Evolutionary conservation across 2,113 vertebrate genomes (phyloP).

Genomic region (Tautogolabrus adspersus): DNA sequence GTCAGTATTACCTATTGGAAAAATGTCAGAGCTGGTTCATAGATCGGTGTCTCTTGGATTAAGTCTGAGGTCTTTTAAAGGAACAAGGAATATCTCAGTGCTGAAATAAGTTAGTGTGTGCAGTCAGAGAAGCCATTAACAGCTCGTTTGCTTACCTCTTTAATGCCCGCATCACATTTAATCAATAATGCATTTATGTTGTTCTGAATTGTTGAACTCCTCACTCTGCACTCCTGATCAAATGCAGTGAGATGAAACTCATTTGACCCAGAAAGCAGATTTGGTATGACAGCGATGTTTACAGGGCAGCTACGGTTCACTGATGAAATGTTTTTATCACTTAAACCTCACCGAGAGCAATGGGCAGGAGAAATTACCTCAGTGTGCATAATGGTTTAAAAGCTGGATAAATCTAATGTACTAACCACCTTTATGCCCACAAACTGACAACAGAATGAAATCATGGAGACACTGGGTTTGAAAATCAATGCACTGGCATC

Average conservation of each 20-base stretch:
- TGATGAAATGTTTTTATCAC: slow-evolving; percentile 15
- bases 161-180: slow-evolving; percentile 36
- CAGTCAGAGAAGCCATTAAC: slow-evolving; percentile 35
- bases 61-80: slow-evolving; percentile 30
- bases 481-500: slow-evolving; percentile 11
- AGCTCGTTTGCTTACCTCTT: slow-evolving; percentile 57
- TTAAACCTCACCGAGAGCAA: slow-evolving; percentile 3
- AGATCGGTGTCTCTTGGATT: slow-evolving; percentile 45
- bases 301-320: slow-evolving; percentile 3
- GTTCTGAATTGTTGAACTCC: slow-evolving; percentile 30
- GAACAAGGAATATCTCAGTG: slow-evolving; percentile 30
- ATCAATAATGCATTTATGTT: slow-evolving; percentile 60
- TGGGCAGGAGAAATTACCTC: neutral
- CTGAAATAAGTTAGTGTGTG: slow-evolving; percentile 12
- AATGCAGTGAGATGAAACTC: slow-evolving; percentile 29
- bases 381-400: slow-evolving; percentile 22
- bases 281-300: slow-evolving; percentile 6
- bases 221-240: slow-evolving; percentile 11
- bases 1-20: slow-evolving; percentile 50
- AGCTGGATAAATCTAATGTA: slow-evolving; percentile 1
- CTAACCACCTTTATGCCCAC: neutral
- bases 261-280: slow-evolving; percentile 1
- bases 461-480: neutral
- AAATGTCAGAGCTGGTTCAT: slow-evolving; percentile 44
- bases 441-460: slow-evolving; percentile 1